These are phyloP conservation scores for Rhogogaster chlorosoma DNA, from an alignment of 2,888 invertebrate species.

Conservation along the genomic window DNA sequence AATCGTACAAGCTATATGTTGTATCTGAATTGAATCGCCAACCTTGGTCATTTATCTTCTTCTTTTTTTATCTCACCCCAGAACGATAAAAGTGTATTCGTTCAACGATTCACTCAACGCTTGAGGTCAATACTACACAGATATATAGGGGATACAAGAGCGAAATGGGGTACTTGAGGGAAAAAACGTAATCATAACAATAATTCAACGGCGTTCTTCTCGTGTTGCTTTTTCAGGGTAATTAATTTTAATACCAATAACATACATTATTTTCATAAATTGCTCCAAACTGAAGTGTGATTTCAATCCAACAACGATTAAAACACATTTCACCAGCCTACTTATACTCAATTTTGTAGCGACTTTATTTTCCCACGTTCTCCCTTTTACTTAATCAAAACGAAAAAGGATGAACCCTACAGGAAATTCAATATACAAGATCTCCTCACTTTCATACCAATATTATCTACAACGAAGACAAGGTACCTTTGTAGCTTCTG, in stretches of 20 bases:
- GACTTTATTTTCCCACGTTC: background rate
- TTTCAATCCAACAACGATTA: background rate
- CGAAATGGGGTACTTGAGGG: background rate
- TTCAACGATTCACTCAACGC: constrained; percentile 6
- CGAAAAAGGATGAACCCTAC: background rate
- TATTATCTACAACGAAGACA: background rate
- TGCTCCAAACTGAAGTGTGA: background rate
- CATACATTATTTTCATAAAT: background rate
- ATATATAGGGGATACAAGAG: background rate
- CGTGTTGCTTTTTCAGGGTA: background rate
- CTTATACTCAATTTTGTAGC: background rate
- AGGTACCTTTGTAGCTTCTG: too few relatives aligned
- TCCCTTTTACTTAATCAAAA: background rate
- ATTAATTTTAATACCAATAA: background rate
- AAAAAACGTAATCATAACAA: background rate
- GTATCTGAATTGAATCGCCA: constrained; percentile 2
- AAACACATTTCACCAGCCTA: background rate
- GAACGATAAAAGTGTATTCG: constrained; percentile 8
- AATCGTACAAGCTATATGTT: constrained; percentile 7
- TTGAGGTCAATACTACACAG: background rate
- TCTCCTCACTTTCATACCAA: background rate
- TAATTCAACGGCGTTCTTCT: background rate
- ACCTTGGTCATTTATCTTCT: background rate
- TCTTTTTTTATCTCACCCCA: background rate
- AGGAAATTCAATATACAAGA: background rate